A percentile compares a stretch with the other conserved stretches of the same genome.
Evolutionary conservation across 2,113 vertebrate genomes (phyloP).

Genomic region (Oxyura jamaicensis): DNA sequence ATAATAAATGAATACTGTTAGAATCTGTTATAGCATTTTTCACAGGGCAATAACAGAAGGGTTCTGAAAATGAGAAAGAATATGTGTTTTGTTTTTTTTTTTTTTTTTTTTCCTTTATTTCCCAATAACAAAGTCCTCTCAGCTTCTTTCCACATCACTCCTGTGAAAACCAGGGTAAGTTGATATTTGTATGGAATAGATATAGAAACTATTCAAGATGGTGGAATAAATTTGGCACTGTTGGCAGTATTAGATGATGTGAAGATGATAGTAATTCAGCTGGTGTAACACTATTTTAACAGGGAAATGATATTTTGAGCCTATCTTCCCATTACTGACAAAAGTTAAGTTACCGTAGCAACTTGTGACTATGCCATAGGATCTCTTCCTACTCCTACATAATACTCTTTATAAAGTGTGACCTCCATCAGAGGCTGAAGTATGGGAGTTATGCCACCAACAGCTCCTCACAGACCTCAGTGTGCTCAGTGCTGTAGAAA

Average conservation of each 20-base stretch:
- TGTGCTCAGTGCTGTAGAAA: background rate
- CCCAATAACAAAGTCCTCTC: background rate
- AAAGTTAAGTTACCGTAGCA: background rate
- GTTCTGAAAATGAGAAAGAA: background rate
- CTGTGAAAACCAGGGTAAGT: background rate
- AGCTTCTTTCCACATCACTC: background rate
- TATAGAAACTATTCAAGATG: background rate
- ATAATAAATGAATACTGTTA: background rate
- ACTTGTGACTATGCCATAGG: background rate
- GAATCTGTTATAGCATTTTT: background rate
- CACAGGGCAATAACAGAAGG: background rate
- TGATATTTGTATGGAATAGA: background rate
- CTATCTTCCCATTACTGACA: background rate
- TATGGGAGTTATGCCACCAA: background rate
- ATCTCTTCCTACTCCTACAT: background rate
- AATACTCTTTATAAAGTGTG: background rate
- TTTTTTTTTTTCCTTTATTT: background rate
- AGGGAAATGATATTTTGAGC: background rate
- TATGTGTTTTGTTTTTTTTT: no score
- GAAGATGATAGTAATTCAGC: background rate
- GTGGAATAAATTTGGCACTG: background rate
- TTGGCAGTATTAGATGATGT: background rate
- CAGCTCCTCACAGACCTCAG: background rate
- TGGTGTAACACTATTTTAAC: background rate
- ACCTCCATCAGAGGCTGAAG: background rate